A percentile compares a stretch with the other conserved stretches of the same genome.
Conservation (phyloP, 2,888 invertebrate species). For the Blastobasis adustella region DNA sequence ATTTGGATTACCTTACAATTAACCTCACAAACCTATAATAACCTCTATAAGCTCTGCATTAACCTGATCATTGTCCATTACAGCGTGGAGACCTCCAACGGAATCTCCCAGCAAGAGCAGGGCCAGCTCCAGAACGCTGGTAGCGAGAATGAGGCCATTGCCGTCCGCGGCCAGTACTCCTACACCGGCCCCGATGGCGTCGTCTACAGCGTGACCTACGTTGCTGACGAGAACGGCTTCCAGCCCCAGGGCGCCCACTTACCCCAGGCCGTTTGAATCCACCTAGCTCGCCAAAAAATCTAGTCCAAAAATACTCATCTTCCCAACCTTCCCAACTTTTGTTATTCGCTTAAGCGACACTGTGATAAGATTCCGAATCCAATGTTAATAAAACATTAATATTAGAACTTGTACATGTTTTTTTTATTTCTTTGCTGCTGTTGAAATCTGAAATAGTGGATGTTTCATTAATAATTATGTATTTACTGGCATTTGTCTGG, state of each 20-base stretch:
- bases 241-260: slow-evolving; percentile 50
- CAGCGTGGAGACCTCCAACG: slow-evolving; percentile 54
- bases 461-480: no score
- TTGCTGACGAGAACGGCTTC: slow-evolving; percentile 72
- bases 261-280: slow-evolving; percentile 22
- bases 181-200: slow-evolving; percentile 63
- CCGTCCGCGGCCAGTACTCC: slow-evolving; percentile 61
- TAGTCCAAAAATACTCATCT: slow-evolving; percentile 53
- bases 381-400: slow-evolving; percentile 44
- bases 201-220: slow-evolving; percentile 58
- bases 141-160: slow-evolving; percentile 53
- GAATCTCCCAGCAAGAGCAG: slow-evolving; percentile 32
- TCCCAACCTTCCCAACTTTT: slow-evolving; percentile 8
- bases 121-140: slow-evolving; percentile 58
- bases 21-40: no score
- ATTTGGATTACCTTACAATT: no score
- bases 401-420: slow-evolving; percentile 31
- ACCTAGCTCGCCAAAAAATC: slow-evolving; percentile 3
- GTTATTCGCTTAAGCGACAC: slow-evolving; percentile 39
- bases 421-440: slow-evolving; percentile 3
- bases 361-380: slow-evolving; percentile 57
- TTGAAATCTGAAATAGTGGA: background rate
- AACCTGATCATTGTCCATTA: no score
- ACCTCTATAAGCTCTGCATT: no score
- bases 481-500: no score